Base-by-base conservation (phyloP, 2,888 invertebrate genomes). In the Biston betularia region DNA sequence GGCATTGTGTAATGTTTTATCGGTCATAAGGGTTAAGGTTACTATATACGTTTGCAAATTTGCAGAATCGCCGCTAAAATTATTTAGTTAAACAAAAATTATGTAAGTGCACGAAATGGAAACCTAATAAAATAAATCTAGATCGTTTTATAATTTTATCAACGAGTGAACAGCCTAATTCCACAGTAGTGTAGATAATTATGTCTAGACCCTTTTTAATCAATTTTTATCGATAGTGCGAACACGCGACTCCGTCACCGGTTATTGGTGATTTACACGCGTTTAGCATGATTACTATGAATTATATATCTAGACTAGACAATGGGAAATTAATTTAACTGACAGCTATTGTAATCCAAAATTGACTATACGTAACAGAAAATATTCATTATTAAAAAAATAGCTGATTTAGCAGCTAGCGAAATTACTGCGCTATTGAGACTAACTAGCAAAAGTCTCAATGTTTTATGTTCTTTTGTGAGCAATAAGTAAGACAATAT, bases 11-110 rank as follows among this genome's bases (percentile, higher is more conserved):
- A 45, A 58, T 50, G 40, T 49, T 63, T 68, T 58, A 67, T 68
- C 67, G 46, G 55, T 63, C 65, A 65, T 14, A 65, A 50, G 49
- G 65, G 59, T 68, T 49, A 63, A 63, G 67, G 67, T 63, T 40
- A 55, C 33, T 15, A 0, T 38, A 8, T n/a, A n/a, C 33, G n/a
- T 62, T n/a, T 54, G 40, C 53, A 40, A 35, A 1, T 8, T 33
- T 15, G 48, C 15, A 48, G 33, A 48, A 33, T 48, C 9, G 4
- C 48, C 24, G 48, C 10, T 11, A 10, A 11, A 48, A 48, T n/a
- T 4, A 48, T 48, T 24, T 11, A 11, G 3, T 24, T 48, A 10
- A 48, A 48, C 48, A 48, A 15, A 9, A 46, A 15, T 45, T 45
- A 15, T 11, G 24, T 0, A 11, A 11, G 5, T 1, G 6, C 24